Evolutionary conservation across 2,113 vertebrate genomes (phyloP), one percentile per base, ranked within the genome.

Genomic region (Electrona antarctica): DNA sequence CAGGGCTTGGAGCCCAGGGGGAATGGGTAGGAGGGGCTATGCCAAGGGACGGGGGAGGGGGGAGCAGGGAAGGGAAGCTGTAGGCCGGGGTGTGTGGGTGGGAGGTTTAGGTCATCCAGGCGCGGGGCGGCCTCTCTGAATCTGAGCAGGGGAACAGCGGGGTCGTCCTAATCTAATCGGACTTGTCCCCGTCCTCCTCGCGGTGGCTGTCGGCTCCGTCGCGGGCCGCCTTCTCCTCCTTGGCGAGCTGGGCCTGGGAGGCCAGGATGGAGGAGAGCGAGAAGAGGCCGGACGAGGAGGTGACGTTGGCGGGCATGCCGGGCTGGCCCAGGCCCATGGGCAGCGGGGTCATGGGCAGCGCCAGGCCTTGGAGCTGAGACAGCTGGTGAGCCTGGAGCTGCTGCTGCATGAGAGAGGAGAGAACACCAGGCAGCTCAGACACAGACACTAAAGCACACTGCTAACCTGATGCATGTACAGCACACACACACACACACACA

Each of bases 331-430:
- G 92, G 65, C 97, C 97, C 92, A 98, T 93, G 0, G 97, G 97
- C 67, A 98, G 93, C 0, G 96, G 96, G 48, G 96, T 96, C 94
- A 99, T 94, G 57, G 97, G 97, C 88, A 99, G 92, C 46, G 97
- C 97, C 67, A 98, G 94, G 7, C 96, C 97, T 92, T 99, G 97
- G 76, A 99, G 96, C 95, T 98, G 97, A 0, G 97, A 99, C 85
- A 99, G 95, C 94, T 99, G 97, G 89, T 98, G 97, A 75, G 96
- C 97, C 85, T 99, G 97, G 85, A 99, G 97, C 95, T 98, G 97
- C 96, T 98, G 97, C 97, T 99, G 93, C 92, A 88, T 57, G 68
- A 57, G 89, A 92, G 46, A 89, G 78, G 90, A 81, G 55, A 21
- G 1, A 21, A 21, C 79, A 77, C 21, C 55, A 52, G 33, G 6